Base-by-base conservation (phyloP, 2,113 vertebrate species). In the Elephantulus edwardii region DNA sequence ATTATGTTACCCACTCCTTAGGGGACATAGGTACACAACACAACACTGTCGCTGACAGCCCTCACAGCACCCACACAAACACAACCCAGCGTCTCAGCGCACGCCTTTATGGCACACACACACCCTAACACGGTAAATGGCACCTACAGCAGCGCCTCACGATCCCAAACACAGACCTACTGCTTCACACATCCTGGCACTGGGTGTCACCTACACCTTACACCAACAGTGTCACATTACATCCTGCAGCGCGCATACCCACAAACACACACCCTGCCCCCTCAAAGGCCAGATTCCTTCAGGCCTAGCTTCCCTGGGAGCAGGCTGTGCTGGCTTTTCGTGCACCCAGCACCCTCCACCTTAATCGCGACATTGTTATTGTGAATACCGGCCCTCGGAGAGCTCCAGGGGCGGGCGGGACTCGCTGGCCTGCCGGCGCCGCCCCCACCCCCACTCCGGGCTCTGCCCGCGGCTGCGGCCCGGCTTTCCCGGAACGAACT, bases 401-500 rank as follows among this genome's bases (percentile, higher is more conserved):
- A 93, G 83, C 75, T 40, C 78, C 2, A 7, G 79, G 50, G 94
- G 58, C 86, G 10, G 54, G 85, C 64, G 6, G 2, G 80, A 88
- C 90, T n/a, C 35, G 82, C 94, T 96, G 86, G 40, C 90, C 42
- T 0, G 71, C 85, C 28, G 60, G 93, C 90, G 71, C 92, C 92
- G 92, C 75, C 93, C 91, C 94, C 58, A 88, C 92, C 93, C 89
- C 85, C 85, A 94, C 82, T 80, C 88, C 58, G 28, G 90, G 90
- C 93, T 26, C 9, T 26, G 62, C 86, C 26, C 54, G 54, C 54
- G 26, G 88, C 90, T 1, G 75, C 11, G 26, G 68, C 88, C 26
- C 64, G 86, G 90, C 86, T 44, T 96, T 96, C 93, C 88, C 79
- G 93, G 86, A 96, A 95, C 90, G 1, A 90, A 92, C 88, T 79